Base-by-base conservation (phyloP, 2,113 vertebrate genomes). In the Paramisgurnus dabryanus region DNA sequence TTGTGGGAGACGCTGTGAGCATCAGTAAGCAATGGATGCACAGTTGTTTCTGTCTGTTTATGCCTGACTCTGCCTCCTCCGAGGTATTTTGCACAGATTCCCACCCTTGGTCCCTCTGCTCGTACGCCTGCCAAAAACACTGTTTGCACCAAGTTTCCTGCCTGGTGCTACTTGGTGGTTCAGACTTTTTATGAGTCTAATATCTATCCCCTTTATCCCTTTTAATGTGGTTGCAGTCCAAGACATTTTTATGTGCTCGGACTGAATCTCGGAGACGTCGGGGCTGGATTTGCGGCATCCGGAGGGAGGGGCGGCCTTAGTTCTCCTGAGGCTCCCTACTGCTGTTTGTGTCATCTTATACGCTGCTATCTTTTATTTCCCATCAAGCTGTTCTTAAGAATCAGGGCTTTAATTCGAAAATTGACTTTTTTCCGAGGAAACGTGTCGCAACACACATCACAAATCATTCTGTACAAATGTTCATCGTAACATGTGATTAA, bases 201-300 rank as follows among this genome's bases (percentile, higher is more conserved):
- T 70, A 85, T 81, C 70, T 78, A 78, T 89, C 81, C 78, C 76
- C 79, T 85, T 79, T 68, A 70, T 82, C 80, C 87, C 66, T 81
- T 73, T 86, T 82, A 87, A 78, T 72, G 67, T 87, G 85, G 75
- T 84, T 80, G 87, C 76, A 70, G 77, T 88, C 88, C 87, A 89
- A 86, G 69, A 89, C 86, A 80, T 85, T 83, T 82, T 76, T 88
- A 82, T 89, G 87, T 88, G 65, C 85, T 85, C 81, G 86, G 82
- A 79, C 77, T 12, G 61, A 76, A 83, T 89, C 82, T 87, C 68
- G 60, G 84, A 88, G 58, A 80, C 40, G 79, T 81, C 78, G 70
- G 84, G 75, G 81, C 80, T 79, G 72, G 75, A 81, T 81, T 79
- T 76, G 79, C 50, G 82, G 13, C 66, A 55, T 34, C 73, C 13